Evolutionary conservation across 1,140 invertebrate genomes (phyloP).

Genomic region (Magallana angulata): DNA sequence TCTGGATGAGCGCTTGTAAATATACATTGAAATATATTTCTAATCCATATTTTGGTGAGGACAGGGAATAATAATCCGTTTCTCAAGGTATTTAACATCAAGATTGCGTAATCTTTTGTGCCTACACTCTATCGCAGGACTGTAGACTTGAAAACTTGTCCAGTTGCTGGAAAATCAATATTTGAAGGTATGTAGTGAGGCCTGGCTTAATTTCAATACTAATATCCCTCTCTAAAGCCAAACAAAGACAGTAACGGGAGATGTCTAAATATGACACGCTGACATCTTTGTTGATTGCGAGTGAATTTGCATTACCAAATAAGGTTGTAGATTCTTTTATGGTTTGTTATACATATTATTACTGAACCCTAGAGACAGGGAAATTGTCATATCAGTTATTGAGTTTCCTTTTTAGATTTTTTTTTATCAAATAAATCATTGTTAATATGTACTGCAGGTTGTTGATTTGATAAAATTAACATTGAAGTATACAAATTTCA

Average conservation of each 20-base stretch:
- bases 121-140: background rate
- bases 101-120: slow-evolving; percentile 18
- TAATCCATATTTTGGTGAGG: slow-evolving; percentile 35
- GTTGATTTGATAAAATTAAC: no score
- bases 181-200: slow-evolving; percentile 22
- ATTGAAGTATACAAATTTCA: no score
- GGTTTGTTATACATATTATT: no score
- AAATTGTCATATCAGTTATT: no score
- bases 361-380: no score
- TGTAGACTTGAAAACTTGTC: background rate
- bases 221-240: background rate
- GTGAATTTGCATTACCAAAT: no score
- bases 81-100: slow-evolving; percentile 31
- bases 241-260: background rate
- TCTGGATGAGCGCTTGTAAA: slow-evolving; percentile 3
- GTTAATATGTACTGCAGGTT: no score
- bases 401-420: no score
- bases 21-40: background rate
- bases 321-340: no score
- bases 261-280: background rate
- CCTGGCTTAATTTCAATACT: background rate
- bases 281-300: no score
- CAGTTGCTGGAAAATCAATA: slow-evolving; percentile 14
- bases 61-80: slow-evolving; percentile 1
- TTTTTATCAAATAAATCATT: no score